Conservation (phyloP, 2,888 invertebrate species). For the Nomada ferruginata region DNA sequence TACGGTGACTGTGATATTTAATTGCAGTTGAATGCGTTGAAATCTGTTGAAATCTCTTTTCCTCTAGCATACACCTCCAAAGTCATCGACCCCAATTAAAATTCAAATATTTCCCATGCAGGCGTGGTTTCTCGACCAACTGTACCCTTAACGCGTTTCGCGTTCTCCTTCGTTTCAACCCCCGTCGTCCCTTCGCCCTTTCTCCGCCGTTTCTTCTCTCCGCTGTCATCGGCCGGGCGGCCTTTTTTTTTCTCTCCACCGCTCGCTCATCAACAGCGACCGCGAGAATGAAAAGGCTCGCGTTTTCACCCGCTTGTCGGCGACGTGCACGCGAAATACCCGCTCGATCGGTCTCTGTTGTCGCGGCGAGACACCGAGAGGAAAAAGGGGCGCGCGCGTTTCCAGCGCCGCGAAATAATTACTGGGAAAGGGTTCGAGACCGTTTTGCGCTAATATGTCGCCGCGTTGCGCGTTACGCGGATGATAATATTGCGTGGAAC, state of each 20-base stretch:
- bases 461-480: neutral
- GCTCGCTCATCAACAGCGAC: conserved; percentile 13
- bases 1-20: neutral
- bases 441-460: conserved; percentile 4
- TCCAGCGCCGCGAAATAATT: conserved; percentile 22
- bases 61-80: neutral
- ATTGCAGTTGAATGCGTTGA: too few species aligned
- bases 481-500: neutral
- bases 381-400: neutral
- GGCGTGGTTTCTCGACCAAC: too few species aligned
- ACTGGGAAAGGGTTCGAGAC: conserved; percentile 4
- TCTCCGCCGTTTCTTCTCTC: conserved; percentile 8
- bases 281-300: conserved; percentile 30
- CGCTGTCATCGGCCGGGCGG: neutral
- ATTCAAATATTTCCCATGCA: too few species aligned
- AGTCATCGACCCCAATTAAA: too few species aligned
- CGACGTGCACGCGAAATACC: conserved; percentile 3
- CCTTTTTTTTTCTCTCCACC: neutral
- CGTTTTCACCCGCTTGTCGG: conserved; percentile 11
- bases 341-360: conserved; percentile 21
- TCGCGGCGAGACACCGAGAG: neutral
- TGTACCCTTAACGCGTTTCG: too few species aligned
- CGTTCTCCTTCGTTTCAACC: neutral
- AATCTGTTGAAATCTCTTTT: neutral
- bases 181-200: conserved; percentile 20